Base-by-base conservation (phyloP, 2,113 vertebrate species). In the Calyptommatus sinebrachiatus region DNA sequence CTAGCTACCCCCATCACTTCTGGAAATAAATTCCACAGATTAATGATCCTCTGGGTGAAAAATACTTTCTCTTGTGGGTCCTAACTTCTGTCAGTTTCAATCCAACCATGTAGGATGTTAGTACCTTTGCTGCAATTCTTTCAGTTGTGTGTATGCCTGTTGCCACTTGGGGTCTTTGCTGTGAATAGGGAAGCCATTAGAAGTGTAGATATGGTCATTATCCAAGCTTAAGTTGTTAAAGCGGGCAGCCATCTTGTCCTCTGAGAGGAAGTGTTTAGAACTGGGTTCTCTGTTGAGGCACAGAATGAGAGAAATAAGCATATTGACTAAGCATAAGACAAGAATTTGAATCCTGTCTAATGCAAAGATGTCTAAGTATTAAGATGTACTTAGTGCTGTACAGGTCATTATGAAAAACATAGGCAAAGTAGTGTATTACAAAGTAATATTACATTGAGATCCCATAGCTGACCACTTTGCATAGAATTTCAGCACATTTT, bases 211-310 rank as follows among this genome's bases (percentile, higher is more conserved):
- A 24, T 83, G 86, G n/a, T 87, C 86, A 3, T 83, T 87, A 14
- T 76, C 75, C 79, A 87, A 57, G 45, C 86, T 87, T 6, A 87
- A 80, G 26, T 71, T 70, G 63, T 81, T 87, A 46, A 87, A 87
- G 11, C 72, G 83, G 24, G 83, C 77, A 2, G 83, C 69, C 86
- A 87, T 87, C 72, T 77, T 81, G 29, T 87, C 86, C 62, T 87
- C 86, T 8, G 86, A 84, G 16, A 87, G 79, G 70, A 84, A 84
- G 22, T 87, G 83, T 29, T 87, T 87, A 9, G 67, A 71, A 28
- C 21, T 45, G 18, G 83, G 83, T 3, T 71, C 79, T 68, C 86
- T 87, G 73, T 35, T 31, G 50, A 29, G 12, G 16, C 24, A 7
- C 7, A 81, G 76, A 48, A 10, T 48, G 31, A 45, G 6, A 14